phyloP scores from a whole-genome alignment of 2,113 vertebrate genomes.

The Seriola rivoliana region DNA sequence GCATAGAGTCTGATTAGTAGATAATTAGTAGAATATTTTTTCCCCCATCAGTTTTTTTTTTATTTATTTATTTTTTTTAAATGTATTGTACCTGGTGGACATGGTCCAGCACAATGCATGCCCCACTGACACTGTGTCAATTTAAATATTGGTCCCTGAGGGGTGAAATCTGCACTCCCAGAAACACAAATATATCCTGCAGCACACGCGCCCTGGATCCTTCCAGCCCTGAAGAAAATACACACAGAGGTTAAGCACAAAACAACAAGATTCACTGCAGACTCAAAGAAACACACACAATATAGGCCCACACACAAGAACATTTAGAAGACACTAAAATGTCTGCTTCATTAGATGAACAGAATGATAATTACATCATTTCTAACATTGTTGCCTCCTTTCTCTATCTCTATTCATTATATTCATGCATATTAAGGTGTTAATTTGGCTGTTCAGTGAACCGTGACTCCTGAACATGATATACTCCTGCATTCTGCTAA shows the following conservation, averaged over 20 bases:
- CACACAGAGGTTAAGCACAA: not conserved
- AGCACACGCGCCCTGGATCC: slow-evolving; percentile 87
- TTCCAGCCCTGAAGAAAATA: slow-evolving; percentile 83
- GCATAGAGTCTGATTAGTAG: not conserved
- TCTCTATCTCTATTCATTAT: slow-evolving; percentile 25
- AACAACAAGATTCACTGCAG: not conserved
- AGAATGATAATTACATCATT: slow-evolving; percentile 19
- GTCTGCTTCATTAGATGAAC: slow-evolving; percentile 14
- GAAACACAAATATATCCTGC: slow-evolving; percentile 90
- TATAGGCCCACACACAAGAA: not conserved
- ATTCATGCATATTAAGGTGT: slow-evolving; percentile 23
- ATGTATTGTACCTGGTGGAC: slow-evolving; percentile 88
- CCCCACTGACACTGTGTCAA: slow-evolving; percentile 84
- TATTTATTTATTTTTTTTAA: not conserved
- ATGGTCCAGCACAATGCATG: slow-evolving; percentile 86
- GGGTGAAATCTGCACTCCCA: slow-evolving; percentile 86
- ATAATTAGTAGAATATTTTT: not conserved
- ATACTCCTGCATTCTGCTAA: slow-evolving; percentile 15
- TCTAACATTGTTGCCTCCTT: not conserved
- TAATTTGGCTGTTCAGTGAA: slow-evolving; percentile 57
- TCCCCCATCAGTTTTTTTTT: not conserved
- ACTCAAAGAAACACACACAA: not conserved
- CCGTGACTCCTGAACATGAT: slow-evolving; percentile 25
- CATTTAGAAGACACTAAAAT: slow-evolving; percentile 1
- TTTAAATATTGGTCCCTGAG: slow-evolving; percentile 66